Percentiles rank a stretch among this genome's conserved stretches.
Conservation (phyloP, 2,113 vertebrate species). For the Pica pica region DNA sequence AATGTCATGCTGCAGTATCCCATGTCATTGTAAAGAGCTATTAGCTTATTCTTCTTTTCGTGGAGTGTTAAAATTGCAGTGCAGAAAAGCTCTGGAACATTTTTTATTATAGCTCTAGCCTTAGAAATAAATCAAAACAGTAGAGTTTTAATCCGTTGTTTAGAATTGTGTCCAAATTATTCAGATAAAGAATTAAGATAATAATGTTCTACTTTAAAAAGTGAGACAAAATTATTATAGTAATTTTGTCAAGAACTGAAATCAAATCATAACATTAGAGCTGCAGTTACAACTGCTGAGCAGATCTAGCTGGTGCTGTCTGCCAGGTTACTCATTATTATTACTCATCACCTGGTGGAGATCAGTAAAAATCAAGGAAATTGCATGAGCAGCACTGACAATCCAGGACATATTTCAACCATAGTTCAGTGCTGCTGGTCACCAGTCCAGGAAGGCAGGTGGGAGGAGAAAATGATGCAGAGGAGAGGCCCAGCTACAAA, state of each 20-base stretch:
- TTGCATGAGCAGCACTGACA: neutral
- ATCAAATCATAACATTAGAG: neutral
- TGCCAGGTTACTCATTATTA: neutral
- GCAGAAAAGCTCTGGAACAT: neutral
- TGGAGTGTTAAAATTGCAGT: neutral
- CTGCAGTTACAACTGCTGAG: neutral
- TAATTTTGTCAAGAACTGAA: neutral
- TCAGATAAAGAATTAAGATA: neutral
- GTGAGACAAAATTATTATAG: neutral
- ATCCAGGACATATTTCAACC: neutral
- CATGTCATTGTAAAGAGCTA: neutral
- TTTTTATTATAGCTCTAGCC: neutral
- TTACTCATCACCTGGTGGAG: neutral
- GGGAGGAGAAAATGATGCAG: neutral
- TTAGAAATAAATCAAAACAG: neutral
- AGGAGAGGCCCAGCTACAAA: neutral
- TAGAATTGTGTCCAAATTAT: neutral
- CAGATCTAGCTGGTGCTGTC: neutral
- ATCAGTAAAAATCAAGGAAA: neutral
- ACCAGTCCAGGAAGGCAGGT: neutral
- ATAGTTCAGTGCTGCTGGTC: neutral
- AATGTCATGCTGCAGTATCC: neutral
- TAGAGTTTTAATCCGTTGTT: neutral
- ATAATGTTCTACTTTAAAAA: neutral
- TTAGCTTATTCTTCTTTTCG: neutral